These are phyloP conservation scores for Lytechinus variegatus DNA, from an alignment of 35 echinoderm and acorn worm genomes.

Conservation along the genomic window DNA sequence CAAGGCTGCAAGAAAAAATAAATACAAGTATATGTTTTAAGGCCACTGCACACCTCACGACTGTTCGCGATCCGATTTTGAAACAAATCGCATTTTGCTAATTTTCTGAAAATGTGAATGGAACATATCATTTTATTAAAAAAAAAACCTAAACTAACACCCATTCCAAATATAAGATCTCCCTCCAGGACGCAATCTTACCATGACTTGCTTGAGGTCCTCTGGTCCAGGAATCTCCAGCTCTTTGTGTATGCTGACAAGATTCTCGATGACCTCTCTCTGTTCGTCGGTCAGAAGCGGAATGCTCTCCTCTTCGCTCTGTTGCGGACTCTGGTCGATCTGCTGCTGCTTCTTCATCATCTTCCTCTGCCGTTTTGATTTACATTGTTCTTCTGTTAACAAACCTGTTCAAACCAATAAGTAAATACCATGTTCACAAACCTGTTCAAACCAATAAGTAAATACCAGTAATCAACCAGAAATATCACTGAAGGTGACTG, in stretches of 20 bases:
- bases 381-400: slow-evolving; percentile 99
- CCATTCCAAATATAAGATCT: too few relatives aligned
- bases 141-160: too few relatives aligned
- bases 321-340: slow-evolving; percentile 84
- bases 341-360: slow-evolving; percentile 91
- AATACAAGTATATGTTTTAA: not conserved
- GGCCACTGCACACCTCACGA: too few relatives aligned
- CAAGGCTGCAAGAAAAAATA: slow-evolving; percentile 70
- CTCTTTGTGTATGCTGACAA: slow-evolving; percentile 90
- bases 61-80: too few relatives aligned
- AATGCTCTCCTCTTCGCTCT: slow-evolving; percentile 89
- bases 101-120: too few relatives aligned
- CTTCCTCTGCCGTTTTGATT: slow-evolving; percentile 96
- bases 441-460: slow-evolving; percentile 47
- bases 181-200: not conserved
- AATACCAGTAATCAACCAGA: not conserved
- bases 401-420: slow-evolving; percentile 62
- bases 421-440: slow-evolving; percentile 36
- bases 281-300: slow-evolving; percentile 86
- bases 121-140: too few relatives aligned
- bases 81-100: too few relatives aligned
- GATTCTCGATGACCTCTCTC: slow-evolving; percentile 84
- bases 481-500: too few relatives aligned
- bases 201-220: slow-evolving; percentile 92
- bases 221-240: slow-evolving; percentile 96